Conservation (phyloP, 2,113 vertebrate species). For the Andinoacara biseriatus region DNA sequence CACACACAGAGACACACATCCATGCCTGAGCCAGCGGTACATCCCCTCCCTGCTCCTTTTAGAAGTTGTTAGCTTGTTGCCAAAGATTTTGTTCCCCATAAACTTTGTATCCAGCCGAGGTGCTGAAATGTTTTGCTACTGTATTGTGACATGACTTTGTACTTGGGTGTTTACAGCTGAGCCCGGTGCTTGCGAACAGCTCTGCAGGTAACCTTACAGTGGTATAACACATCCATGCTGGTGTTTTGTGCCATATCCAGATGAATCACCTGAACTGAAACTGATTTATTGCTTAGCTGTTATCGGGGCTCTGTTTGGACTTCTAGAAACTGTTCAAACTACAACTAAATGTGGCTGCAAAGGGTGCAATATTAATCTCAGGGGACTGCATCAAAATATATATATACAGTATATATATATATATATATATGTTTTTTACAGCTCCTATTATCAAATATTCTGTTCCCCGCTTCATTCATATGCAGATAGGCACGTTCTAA, state of each 20-base stretch:
- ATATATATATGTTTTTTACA: not conserved
- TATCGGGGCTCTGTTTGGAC: constrained; percentile 12
- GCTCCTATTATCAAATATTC: not conserved
- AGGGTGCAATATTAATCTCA: not conserved
- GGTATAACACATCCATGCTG: not conserved
- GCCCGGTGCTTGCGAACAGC: not conserved
- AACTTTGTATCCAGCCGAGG: constrained; percentile 41
- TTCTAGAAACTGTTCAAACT: constrained; percentile 12
- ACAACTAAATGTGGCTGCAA: not conserved
- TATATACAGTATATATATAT: not conserved
- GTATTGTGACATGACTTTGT: constrained; percentile 21
- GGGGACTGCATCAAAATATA: not conserved
- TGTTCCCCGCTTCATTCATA: not conserved
- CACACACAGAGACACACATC: constrained; percentile 2
- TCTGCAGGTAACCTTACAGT: constrained; percentile 10
- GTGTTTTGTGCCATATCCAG: constrained; percentile 6
- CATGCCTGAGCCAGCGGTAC: not conserved
- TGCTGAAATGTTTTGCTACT: constrained; percentile 22
- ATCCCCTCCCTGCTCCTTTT: constrained; percentile 22
- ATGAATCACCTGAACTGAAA: constrained; percentile 25
- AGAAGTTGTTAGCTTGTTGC: constrained; percentile 33
- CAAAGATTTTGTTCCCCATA: constrained; percentile 13
- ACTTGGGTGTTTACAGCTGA: constrained; percentile 19
- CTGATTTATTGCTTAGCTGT: constrained; percentile 30
- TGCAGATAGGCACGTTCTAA: not conserved